These are phyloP conservation scores for Dysdera silvatica DNA, from an alignment of 1,140 invertebrate species.

Conservation along the genomic window DNA sequence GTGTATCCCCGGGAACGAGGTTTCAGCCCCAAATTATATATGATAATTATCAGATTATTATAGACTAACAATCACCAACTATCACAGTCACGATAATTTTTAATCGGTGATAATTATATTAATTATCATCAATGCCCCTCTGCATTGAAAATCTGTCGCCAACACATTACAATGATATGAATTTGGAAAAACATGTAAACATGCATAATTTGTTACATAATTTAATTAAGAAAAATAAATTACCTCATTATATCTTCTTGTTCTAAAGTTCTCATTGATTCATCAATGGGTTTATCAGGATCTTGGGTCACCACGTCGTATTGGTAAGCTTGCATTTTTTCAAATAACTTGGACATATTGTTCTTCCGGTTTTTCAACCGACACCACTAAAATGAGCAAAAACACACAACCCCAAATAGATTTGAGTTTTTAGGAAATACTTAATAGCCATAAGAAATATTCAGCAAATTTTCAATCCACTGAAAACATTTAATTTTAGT, in stretches of 20 bases:
- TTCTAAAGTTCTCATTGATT: conserved; percentile 56
- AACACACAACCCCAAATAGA: not conserved
- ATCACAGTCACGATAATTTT: too few species aligned
- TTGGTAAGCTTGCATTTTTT: conserved; percentile 89
- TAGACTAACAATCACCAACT: too few species aligned
- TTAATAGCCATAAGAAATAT: not conserved
- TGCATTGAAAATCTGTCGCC: too few species aligned
- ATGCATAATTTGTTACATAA: too few species aligned
- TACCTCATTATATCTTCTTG: conserved; percentile 31
- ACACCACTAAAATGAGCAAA: conserved; percentile 62
- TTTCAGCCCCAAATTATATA: too few species aligned
- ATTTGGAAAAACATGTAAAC: too few species aligned
- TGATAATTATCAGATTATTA: too few species aligned
- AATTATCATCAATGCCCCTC: not conserved
- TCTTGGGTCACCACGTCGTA: conserved; percentile 73
- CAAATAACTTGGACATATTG: conserved; percentile 70
- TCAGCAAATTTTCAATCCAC: too few species aligned
- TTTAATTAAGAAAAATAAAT: not conserved
- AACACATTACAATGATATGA: not conserved
- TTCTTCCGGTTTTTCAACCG: conserved; percentile 78
- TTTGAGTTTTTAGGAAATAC: not conserved
- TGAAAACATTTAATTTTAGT: too few species aligned
- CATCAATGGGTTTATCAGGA: conserved; percentile 70
- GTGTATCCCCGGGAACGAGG: too few species aligned
- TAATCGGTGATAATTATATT: not conserved